Evolutionary conservation across 1,140 invertebrate species (phyloP), one percentile per base, ranked within the genome.

Genomic region (Ctenoplectra terminalis): DNA sequence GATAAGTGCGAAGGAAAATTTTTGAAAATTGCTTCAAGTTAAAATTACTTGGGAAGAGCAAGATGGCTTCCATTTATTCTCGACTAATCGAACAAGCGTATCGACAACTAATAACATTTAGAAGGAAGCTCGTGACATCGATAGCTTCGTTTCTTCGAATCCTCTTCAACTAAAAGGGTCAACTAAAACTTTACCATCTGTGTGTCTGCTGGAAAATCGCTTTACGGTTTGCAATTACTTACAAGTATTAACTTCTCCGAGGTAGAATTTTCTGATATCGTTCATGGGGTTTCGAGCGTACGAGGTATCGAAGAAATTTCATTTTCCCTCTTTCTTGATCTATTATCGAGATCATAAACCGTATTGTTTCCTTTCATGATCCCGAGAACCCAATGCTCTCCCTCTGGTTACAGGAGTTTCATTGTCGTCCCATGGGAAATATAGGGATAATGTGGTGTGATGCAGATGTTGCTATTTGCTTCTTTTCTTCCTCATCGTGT

Each of bases 401-500:
- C 2, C n/a, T n/a, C n/a, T 7, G 20, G 17, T 48, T 48, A 31
- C 46, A 31, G n/a, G 29, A 48, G 66, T 31, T 34, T 50, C 66
- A 48, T 48, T 31, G 26, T 7, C 43, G 13, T 5, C 66, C 66
- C 66, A 50, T 50, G 66, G 66, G 66, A 69, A 69, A 69, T 69
- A 69, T 50, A 20, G 46, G 66, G 26, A 69, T 69, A 69, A 69
- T 50, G 43, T 50, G 11, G 11, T 31, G 43, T 23, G 46, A 69
- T 69, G 66, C 46, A 69, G 66, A 69, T 69, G 43, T 50, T 34
- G 46, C 46, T 69, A 69, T 69, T 69, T 69, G 66, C 20, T 34
- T 64, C 34, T 26, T 8, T 23, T n/a, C 2, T 26, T 40, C 31
- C 13, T n/a, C 6, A 6, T 1, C 37, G 20, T 40, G 5, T 7